Evolutionary conservation across 2,888 invertebrate genomes (phyloP).

Genomic region (Polydrusus tereticollis): DNA sequence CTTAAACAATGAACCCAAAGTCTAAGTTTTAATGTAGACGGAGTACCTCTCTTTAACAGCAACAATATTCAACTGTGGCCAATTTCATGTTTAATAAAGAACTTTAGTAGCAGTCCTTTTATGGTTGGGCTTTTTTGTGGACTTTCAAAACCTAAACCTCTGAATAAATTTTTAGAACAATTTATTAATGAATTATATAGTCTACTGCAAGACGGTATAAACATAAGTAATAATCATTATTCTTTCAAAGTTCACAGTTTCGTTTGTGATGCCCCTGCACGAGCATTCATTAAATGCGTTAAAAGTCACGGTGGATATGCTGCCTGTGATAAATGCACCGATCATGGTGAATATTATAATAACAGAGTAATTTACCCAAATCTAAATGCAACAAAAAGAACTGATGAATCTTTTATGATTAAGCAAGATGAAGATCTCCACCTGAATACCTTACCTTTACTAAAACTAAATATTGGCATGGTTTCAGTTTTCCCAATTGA

Average conservation of each 20-base stretch:
- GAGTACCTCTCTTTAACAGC: constrained; percentile 40
- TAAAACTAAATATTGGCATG: constrained; percentile 29
- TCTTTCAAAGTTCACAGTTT: constrained; percentile 39
- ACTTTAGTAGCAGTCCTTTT: constrained; percentile 29
- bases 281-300: constrained; percentile 26
- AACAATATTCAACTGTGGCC: constrained; percentile 41
- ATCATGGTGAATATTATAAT: constrained; percentile 2
- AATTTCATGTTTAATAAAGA: constrained; percentile 37
- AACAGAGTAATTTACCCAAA: background rate
- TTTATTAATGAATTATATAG: constrained; percentile 47
- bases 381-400: constrained; percentile 4
- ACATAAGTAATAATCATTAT: constrained; percentile 16
- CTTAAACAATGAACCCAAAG: too few species aligned
- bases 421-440: constrained; percentile 5
- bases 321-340: constrained; percentile 17
- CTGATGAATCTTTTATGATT: background rate
- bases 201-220: constrained; percentile 43
- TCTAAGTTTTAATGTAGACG: constrained; percentile 42
- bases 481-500: constrained; percentile 49
- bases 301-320: constrained; percentile 26
- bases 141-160: constrained; percentile 43
- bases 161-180: constrained; percentile 47
- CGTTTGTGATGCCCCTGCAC: constrained; percentile 28
- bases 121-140: constrained; percentile 22
- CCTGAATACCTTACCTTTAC: background rate